Evolutionary conservation across 2,797 vertebrate genomes (phyloP), one percentile per base, ranked within the genome.

Genomic region (Etheostoma perlongum): DNA sequence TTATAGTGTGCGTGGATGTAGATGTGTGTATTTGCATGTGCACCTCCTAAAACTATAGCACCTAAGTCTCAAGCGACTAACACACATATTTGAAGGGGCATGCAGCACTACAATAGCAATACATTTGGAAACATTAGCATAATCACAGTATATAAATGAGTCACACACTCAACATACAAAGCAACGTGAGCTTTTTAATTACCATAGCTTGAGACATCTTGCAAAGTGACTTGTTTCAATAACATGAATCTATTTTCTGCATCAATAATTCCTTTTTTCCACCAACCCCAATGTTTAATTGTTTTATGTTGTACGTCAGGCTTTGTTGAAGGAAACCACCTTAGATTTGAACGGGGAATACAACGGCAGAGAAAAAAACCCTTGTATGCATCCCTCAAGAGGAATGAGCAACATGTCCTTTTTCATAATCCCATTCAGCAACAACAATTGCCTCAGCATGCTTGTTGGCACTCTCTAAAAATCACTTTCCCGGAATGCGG

Each of bases 241-340:
- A 86, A 85, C 60, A 57, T 86, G 88, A 93, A 88, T 89, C 90
- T 61, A 93, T 95, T 93, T 94, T 91, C 87, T 91, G 90, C 88
- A 81, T 89, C 87, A 67, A 83, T 86, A 92, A 82, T 63, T 89
- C 73, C 65, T 76, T 84, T 84, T 85, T 78, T 58, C 74, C 66
- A 42, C 19, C 72, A 25, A 48, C 48, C 33, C 36, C 15, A 3
- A 27, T 78, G 76, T 81, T 87, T 92, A 90, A 93, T 91, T 88
- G 81, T 91, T 91, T 92, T 40, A 67, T 94, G 92, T 94, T 13
- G 40, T 40, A 46, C 61, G 84, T 90, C 88, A 83, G 77, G 74
- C 74, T 83, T 86, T 79, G 82, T 48, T 81, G 85, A 84, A 76
- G 55, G 65, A 71, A 85, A 82, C 46, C 71, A 60, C 66, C 51